phyloP scores from a whole-genome alignment of 2,113 vertebrate genomes.

The Lota lota region DNA sequence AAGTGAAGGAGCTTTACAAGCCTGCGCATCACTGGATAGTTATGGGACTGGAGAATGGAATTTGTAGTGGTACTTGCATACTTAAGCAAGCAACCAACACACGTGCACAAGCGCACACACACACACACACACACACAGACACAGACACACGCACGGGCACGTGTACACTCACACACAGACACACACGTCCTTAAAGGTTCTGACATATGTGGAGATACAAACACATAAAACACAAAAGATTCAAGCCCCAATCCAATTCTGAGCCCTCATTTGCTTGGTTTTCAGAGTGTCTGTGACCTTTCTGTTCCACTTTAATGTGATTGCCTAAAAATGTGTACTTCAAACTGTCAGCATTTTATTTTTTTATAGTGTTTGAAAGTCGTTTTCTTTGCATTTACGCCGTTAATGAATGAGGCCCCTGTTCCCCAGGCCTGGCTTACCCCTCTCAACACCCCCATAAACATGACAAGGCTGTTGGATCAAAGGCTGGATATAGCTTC shows the following conservation, averaged over 20 bases:
- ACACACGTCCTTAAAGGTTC: neutral
- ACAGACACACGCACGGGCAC: neutral
- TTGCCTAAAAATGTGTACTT: too few relatives aligned
- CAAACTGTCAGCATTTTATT: too few relatives aligned
- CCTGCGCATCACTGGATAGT: neutral
- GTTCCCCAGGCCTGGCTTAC: conserved; percentile 68
- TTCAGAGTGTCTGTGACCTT: too few relatives aligned
- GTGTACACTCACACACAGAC: neutral
- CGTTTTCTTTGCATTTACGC: conserved; percentile 20
- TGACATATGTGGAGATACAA: conserved; percentile 16
- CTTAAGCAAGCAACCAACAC: neutral
- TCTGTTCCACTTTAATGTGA: too few relatives aligned
- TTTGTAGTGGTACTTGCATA: neutral
- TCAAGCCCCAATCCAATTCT: neutral
- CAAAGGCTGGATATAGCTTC: conserved; percentile 64
- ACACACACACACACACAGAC: conserved; percentile 1
- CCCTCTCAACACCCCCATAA: conserved; percentile 77
- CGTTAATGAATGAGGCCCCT: conserved; percentile 17
- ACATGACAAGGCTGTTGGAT: conserved; percentile 76
- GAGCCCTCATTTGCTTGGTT: too few relatives aligned
- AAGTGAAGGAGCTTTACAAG: too few relatives aligned
- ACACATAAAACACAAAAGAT: conserved; percentile 25
- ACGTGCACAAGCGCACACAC: neutral
- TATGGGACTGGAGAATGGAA: neutral
- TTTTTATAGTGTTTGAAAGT: too few relatives aligned